phyloP scores from a whole-genome alignment of 2,113 vertebrate species.

The Hylia prasina region DNA sequence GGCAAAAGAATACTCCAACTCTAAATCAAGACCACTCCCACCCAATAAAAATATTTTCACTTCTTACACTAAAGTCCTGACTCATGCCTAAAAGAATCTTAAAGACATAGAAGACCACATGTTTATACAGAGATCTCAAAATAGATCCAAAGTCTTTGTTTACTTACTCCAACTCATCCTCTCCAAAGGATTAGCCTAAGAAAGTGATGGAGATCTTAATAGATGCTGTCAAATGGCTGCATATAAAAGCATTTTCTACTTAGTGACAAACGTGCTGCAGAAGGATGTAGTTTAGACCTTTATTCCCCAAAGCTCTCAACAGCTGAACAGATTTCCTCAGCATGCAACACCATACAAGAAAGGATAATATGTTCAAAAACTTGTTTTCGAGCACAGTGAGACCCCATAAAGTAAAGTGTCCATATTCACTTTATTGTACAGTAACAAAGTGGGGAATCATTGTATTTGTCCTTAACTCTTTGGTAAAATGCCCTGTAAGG shows the following conservation, averaged over 20 bases:
- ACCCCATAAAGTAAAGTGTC: background rate
- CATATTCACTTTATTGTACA: background rate
- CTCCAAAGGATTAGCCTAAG: background rate
- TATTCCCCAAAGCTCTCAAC: background rate
- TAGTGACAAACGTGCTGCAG: background rate
- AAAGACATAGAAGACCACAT: background rate
- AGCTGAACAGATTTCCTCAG: background rate
- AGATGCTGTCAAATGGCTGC: background rate
- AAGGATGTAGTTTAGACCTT: background rate
- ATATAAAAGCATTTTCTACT: background rate
- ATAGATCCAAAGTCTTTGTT: background rate
- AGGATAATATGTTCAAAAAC: background rate
- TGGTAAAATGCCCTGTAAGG: background rate
- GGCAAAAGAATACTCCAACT: background rate
- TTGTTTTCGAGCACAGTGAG: background rate
- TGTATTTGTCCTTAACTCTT: background rate
- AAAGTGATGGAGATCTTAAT: background rate
- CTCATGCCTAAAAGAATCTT: slow-evolving; percentile 5
- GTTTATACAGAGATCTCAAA: slow-evolving; percentile 4
- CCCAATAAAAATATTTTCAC: slow-evolving; percentile 32
- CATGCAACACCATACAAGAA: background rate
- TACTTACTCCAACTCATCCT: background rate
- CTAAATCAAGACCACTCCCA: background rate
- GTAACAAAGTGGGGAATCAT: background rate
- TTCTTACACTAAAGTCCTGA: background rate